A percentile compares a stretch with the other conserved stretches of the same genome.
These are phyloP conservation scores for Peromyscus aztecus DNA, from an alignment of 2,797 vertebrate species.

Conservation along the genomic window DNA sequence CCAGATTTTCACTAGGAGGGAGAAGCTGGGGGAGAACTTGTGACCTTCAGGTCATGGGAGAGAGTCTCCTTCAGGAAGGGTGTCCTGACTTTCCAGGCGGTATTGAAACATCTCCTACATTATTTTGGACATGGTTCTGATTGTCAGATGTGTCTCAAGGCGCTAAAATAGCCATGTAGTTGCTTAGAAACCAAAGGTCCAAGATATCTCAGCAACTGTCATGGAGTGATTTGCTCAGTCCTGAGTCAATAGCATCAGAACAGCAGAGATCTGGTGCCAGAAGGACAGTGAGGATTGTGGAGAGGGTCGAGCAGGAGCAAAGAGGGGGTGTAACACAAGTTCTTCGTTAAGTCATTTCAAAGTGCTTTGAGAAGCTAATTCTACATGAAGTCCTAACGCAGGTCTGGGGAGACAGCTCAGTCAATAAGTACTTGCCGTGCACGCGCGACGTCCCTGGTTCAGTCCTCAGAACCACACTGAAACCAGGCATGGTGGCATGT, in stretches of 20 bases:
- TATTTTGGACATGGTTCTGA: slow-evolving; percentile 9
- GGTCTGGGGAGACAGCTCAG: neutral
- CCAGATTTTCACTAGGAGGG: neutral
- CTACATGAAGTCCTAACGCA: neutral
- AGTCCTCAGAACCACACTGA: neutral
- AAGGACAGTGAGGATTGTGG: neutral
- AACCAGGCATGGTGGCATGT: neutral
- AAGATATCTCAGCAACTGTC: neutral
- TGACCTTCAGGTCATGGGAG: neutral
- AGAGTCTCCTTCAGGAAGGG: neutral
- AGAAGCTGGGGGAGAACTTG: neutral
- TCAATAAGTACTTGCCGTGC: neutral
- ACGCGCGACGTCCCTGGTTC: neutral
- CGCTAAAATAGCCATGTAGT: neutral
- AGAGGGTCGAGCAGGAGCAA: neutral
- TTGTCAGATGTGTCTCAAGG: neutral
- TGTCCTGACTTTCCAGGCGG: neutral
- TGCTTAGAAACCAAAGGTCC: slow-evolving; percentile 26
- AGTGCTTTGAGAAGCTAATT: neutral
- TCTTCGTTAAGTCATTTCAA: neutral
- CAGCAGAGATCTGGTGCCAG: neutral
- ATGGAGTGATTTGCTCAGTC: neutral
- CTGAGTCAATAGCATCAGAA: neutral
- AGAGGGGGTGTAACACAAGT: neutral
- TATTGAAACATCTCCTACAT: neutral